These are phyloP conservation scores for Drosophila teissieri DNA, from an alignment of 1,140 invertebrate genomes.

Conservation along the genomic window DNA sequence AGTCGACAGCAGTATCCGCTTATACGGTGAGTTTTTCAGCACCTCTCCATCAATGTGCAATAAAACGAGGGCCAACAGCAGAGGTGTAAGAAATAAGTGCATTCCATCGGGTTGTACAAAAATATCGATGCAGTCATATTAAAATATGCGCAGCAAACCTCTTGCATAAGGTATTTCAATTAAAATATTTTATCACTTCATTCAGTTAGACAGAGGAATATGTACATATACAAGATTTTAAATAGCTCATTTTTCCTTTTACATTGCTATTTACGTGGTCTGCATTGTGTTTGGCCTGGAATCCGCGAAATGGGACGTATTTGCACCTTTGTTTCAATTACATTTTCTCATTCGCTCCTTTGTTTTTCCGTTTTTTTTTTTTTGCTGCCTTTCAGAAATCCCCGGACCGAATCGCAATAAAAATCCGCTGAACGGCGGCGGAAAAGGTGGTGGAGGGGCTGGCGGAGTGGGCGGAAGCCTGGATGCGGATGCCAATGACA, in stretches of 20 bases:
- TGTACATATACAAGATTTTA: not conserved
- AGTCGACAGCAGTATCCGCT: constrained; percentile 93
- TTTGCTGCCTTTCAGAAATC: constrained; percentile 84
- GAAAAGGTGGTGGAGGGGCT: constrained; percentile 36
- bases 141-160: no score
- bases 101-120: not conserved
- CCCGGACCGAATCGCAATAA: constrained; percentile 85
- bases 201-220: no score
- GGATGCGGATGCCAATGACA: constrained; percentile 84
- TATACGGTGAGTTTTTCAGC: constrained; percentile 91
- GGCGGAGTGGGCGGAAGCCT: constrained; percentile 39
- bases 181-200: no score
- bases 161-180: not conserved
- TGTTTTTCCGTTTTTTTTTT: constrained; percentile 24
- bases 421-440: constrained; percentile 71
- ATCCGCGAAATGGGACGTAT: constrained; percentile 42
- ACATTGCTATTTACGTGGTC: not conserved
- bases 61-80: not conserved
- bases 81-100: not conserved
- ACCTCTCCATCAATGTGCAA: not conserved
- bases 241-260: not conserved
- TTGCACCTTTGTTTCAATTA: constrained; percentile 79
- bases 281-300: constrained; percentile 3
- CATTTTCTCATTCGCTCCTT: constrained; percentile 52
- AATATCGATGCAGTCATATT: not conserved